Evolutionary conservation across 2,113 vertebrate genomes (phyloP), one percentile per base, ranked within the genome.

Genomic region (Tragelaphus buxtoni): DNA sequence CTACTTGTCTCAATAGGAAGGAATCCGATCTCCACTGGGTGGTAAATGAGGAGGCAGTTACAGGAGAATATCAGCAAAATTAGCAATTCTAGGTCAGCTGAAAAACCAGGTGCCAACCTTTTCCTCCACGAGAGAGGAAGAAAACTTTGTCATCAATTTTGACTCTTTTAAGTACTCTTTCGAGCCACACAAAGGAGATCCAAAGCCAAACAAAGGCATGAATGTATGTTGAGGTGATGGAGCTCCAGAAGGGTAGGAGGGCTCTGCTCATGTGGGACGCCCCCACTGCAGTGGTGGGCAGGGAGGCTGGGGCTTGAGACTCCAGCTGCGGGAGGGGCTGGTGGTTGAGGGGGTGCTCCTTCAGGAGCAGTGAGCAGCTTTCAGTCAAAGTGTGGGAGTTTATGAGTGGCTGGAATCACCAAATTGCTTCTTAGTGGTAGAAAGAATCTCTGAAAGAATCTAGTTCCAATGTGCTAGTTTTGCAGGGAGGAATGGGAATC

Each of bases 1-100:
- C 97, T 96, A 83, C 98, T 98, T 98, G 97, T 98, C 97, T 98
- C 98, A 90, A 97, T 98, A 97, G 98, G 98, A 97, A 98, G 97
- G 97, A 97, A 98, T 95, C 97, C 97, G 98, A 96, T 97, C 97
- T 98, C 98, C 0, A 10, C 98, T 98, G 98, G 0, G 97, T 96
- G 96, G 98, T 99, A 98, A 98, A 98, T 96, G 98, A 98, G 5
- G 8, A 98, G 96, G 97, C 96, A 97, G 97, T 97, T 98, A 98
- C 84, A 96, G 90, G 85, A 84, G 97, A 93, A 96, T 98, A 97
- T 98, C 94, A 98, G 95, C 65, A 35, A 91, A 98, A 98, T 97
- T 97, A 97, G 97, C 96, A 98, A 97, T 98, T 97, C 97, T 92
- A 81, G 94, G 93, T 97, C 93, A 98, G 96, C 10, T 28, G 95